Conservation (phyloP, 2,113 vertebrate genomes). For the Motacilla tschutschensis region DNA sequence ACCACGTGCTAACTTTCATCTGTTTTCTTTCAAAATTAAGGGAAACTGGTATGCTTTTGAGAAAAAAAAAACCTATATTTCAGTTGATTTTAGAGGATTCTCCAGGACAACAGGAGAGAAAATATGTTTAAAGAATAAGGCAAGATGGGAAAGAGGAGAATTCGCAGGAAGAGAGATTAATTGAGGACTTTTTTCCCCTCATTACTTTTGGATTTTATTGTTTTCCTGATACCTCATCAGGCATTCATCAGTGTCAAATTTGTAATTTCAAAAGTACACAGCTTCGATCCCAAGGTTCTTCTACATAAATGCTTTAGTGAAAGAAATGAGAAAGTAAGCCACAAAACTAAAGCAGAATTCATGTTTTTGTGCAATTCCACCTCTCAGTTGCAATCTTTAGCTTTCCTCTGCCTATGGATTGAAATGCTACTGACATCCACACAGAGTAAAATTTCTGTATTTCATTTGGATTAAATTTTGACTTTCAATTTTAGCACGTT, state of each 20-base stretch:
- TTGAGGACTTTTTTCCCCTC: not conserved
- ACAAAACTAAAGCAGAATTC: not conserved
- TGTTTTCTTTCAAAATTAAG: not conserved
- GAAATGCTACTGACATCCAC: not conserved
- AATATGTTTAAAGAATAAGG: not conserved
- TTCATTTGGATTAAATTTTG: not conserved
- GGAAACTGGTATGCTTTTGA: not conserved
- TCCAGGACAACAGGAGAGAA: not conserved
- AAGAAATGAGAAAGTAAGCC: not conserved
- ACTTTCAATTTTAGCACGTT: not conserved
- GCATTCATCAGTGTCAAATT: not conserved
- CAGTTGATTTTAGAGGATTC: not conserved
- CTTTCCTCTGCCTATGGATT: not conserved
- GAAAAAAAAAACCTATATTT: not conserved
- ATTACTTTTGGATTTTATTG: not conserved
- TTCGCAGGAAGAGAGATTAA: not conserved
- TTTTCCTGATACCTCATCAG: not conserved
- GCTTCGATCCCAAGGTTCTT: not conserved
- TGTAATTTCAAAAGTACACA: not conserved
- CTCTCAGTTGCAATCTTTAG: not conserved
- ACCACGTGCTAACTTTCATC: accelerated
- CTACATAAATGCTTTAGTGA: not conserved
- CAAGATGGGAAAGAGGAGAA: not conserved
- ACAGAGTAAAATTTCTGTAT: not conserved
- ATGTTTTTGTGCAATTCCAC: not conserved